Evolutionary conservation across 2,888 invertebrate genomes (phyloP), one percentile per base, ranked within the genome.

Genomic region (Pollenia amentaria): DNA sequence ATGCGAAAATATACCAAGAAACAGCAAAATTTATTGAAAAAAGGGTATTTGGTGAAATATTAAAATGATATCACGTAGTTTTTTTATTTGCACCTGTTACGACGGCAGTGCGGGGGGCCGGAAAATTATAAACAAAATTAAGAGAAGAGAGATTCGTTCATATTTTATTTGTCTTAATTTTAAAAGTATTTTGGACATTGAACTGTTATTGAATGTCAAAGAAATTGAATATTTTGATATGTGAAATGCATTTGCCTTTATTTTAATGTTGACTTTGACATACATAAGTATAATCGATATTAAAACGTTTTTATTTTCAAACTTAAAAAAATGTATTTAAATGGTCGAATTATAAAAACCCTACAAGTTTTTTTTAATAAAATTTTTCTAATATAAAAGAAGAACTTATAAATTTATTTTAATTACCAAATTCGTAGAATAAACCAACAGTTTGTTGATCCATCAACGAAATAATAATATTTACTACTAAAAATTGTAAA

Each of bases 31-130:
- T 84, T 80, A 75, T 55, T 44, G 55, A 11, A 42, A 75, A 80
- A 40, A 64, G 51, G 57, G 60, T 14, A 57, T 67, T 75, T 67
- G 29, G 57, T 62, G 29, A 72, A 72, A 76, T 42, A 62, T 65
- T 16, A 60, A 77, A 70, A 42, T 62, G n/a, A 69, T 11, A 70
- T 69, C 85, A 85, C 29, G 51, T 46, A 65, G 51, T 57, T 85
- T 62, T 16, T 48, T 38, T 77, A 48, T 65, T 46, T 75, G 64
- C 70, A 80, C 64, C 80, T 85, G 67, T 69, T 80, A 57, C 40
- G 67, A 55, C 73, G 44, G n/a, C 73, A 21, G 62, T 16, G 44
- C 14, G 18, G 46, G 40, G 18, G 40, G 16, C 29, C 12, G 60
- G 48, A 69, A 62, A 14, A 11, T 38, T 64, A 62, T 53, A 42